phyloP scores from a whole-genome alignment of 2,888 invertebrate genomes.

The Exocentrus adspersus region DNA sequence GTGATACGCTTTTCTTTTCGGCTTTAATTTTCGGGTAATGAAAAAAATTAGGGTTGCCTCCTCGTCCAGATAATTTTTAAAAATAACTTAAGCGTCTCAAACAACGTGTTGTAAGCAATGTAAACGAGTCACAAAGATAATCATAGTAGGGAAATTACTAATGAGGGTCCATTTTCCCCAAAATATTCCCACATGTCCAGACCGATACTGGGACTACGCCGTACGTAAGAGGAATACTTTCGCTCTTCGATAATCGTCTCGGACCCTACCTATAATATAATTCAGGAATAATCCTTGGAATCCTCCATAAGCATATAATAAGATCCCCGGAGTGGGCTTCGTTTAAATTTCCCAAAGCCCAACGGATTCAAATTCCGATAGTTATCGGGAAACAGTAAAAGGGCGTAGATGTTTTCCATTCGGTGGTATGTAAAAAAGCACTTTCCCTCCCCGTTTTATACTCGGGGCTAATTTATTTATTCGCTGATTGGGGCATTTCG shows the following conservation, averaged over 20 bases:
- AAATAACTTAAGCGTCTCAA: too few relatives aligned
- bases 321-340: constrained; percentile 1
- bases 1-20: too few relatives aligned
- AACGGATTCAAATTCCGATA: constrained; percentile 18
- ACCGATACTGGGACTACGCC: constrained; percentile 34
- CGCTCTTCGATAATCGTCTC: constrained; percentile 29
- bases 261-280: constrained; percentile 27
- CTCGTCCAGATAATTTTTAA: too few relatives aligned
- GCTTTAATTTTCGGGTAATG: too few relatives aligned
- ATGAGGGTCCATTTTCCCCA: too few relatives aligned
- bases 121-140: too few relatives aligned
- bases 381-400: constrained; percentile 26
- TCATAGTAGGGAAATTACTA: too few relatives aligned
- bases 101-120: too few relatives aligned
- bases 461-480: constrained; percentile 23
- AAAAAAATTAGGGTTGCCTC: too few relatives aligned
- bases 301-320: constrained; percentile 16
- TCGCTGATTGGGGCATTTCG: constrained; percentile 13
- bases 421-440: constrained; percentile 20
- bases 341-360: constrained; percentile 5
- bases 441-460: constrained; percentile 21
- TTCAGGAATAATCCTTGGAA: constrained; percentile 26
- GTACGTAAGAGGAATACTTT: not conserved
- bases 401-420: constrained; percentile 22
- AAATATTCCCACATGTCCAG: constrained; percentile 36